Conservation (phyloP, 2,888 invertebrate species). For the Xylocampa areola region DNA sequence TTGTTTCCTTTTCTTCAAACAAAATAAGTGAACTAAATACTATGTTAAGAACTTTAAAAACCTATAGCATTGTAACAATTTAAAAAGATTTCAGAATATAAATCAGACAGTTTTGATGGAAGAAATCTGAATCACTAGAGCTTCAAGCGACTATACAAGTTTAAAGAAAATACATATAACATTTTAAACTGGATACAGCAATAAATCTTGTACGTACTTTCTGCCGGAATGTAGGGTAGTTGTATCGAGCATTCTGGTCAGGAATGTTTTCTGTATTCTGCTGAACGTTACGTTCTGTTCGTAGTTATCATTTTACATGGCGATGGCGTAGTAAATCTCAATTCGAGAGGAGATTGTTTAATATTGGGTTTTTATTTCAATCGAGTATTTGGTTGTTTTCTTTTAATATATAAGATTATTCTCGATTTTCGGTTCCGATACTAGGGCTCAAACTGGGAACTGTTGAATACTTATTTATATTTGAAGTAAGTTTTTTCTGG, state of each 20-base stretch:
- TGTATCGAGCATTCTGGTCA: constrained; percentile 38
- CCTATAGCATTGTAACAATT: background rate
- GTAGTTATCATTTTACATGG: constrained; percentile 45
- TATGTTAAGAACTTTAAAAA: background rate
- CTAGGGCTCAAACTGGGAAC: too few species aligned
- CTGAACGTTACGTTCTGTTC: constrained; percentile 27
- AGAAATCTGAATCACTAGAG: constrained; percentile 19
- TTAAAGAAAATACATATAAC: constrained; percentile 45
- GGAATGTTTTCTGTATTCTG: constrained; percentile 50
- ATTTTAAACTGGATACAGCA: constrained; percentile 49
- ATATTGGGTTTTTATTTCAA: constrained; percentile 15
- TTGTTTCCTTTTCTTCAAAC: too few species aligned
- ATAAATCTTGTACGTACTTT: constrained; percentile 50
- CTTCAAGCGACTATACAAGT: constrained; percentile 14
- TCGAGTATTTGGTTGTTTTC: background rate
- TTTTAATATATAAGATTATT: too few species aligned
- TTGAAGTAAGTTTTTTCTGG: too few species aligned
- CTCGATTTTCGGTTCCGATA: too few species aligned
- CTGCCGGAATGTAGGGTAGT: constrained; percentile 24
- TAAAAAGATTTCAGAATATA: constrained; percentile 14
- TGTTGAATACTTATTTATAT: too few species aligned
- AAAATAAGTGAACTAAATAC: too few species aligned
- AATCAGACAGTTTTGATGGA: constrained; percentile 21
- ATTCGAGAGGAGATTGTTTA: constrained; percentile 26
- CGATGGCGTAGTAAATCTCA: constrained; percentile 33